These are phyloP conservation scores for Dolichallabes microphthalmus DNA, from an alignment of 2,113 vertebrate genomes.

Conservation along the genomic window DNA sequence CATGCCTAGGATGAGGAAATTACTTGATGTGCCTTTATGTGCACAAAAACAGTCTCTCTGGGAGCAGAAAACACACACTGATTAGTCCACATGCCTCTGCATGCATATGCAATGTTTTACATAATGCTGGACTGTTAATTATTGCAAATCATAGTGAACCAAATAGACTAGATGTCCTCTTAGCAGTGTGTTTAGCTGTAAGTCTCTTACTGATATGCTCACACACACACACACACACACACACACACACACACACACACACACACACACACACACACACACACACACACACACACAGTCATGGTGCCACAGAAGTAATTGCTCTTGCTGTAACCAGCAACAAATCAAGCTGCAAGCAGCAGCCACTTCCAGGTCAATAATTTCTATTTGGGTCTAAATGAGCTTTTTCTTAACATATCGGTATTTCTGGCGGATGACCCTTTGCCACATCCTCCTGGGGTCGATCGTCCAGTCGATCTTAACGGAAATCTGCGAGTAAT, in stretches of 20 bases:
- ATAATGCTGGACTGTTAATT: conserved; percentile 1
- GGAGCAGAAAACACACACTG: not conserved
- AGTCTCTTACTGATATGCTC: not conserved
- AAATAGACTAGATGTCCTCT: conserved; percentile 4
- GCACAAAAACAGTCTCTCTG: conserved; percentile 35
- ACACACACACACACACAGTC: conserved; percentile 31
- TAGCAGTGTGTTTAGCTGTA: conserved; percentile 25
- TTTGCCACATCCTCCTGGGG: conserved; percentile 54
- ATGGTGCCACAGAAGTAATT: conserved; percentile 59
- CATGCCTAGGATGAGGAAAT: conserved; percentile 24
- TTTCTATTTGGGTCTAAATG: conserved; percentile 58
- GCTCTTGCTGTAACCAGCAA: conserved; percentile 58
- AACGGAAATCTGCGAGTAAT: conserved; percentile 53
- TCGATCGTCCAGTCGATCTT: conserved; percentile 59
- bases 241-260: conserved; percentile 7
- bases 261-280: conserved; percentile 26
- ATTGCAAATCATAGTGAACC: conserved; percentile 13
- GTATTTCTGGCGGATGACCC: conserved; percentile 55
- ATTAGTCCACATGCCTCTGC: not conserved
- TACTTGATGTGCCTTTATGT: conserved; percentile 22
- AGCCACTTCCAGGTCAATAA: conserved; percentile 61
- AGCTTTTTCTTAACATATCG: conserved; percentile 60
- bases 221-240: conserved; percentile 14
- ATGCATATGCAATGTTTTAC: conserved; percentile 1
- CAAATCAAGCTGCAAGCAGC: conserved; percentile 59